Conservation (phyloP, 2,113 vertebrate genomes). For the Loxodonta africana region DNA sequence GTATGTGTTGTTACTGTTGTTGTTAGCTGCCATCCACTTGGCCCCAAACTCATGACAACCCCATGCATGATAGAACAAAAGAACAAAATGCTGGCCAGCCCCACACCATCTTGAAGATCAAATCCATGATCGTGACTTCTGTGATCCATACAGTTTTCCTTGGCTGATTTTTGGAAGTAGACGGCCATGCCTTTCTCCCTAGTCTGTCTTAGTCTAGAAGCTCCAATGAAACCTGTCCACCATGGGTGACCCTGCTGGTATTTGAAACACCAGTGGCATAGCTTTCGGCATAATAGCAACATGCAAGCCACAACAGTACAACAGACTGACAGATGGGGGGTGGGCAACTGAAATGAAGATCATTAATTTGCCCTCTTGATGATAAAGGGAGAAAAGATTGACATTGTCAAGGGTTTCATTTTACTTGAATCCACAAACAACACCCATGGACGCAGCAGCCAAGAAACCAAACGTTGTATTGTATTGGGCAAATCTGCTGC, state of each 20-base stretch:
- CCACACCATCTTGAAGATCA: background rate
- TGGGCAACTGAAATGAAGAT: background rate
- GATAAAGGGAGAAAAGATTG: too few species aligned
- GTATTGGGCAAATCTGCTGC: too few species aligned
- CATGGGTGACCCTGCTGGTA: background rate
- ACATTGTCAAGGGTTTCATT: too few species aligned
- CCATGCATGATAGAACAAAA: background rate
- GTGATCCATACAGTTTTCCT: background rate
- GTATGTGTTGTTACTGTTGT: background rate
- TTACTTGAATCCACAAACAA: too few species aligned
- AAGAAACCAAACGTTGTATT: too few species aligned
- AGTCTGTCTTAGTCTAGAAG: background rate
- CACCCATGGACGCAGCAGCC: too few species aligned
- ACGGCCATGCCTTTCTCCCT: background rate
- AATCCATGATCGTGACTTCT: background rate
- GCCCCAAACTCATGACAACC: background rate
- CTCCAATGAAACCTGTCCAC: background rate
- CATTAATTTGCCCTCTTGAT: too few species aligned
- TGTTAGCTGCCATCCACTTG: background rate
- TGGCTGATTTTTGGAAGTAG: background rate
- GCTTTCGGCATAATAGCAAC: background rate
- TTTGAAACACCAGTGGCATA: background rate
- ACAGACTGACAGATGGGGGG: background rate
- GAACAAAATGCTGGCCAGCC: background rate
- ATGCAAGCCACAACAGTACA: background rate